Conservation (phyloP, 2,888 invertebrate genomes). For the Melieria picta region DNA sequence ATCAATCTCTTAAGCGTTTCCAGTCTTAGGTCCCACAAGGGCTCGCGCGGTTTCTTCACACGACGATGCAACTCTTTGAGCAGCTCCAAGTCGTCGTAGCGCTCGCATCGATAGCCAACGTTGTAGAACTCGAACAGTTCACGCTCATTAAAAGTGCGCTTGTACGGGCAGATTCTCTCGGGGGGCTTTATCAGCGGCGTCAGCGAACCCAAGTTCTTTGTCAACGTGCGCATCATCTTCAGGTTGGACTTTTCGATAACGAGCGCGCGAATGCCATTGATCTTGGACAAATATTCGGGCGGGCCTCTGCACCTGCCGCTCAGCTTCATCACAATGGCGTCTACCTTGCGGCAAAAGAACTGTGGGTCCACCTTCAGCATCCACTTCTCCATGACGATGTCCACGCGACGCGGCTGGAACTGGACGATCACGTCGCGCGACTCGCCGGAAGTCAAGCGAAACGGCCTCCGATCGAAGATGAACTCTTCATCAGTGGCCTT, state of each 20-base stretch:
- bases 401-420: slow-evolving; percentile 49
- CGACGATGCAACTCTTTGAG: slow-evolving; percentile 46
- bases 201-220: slow-evolving; percentile 39
- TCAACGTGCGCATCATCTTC: slow-evolving; percentile 37
- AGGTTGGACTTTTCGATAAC: slow-evolving; percentile 47
- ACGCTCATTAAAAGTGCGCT: slow-evolving; percentile 51
- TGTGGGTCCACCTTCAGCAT: slow-evolving; percentile 48
- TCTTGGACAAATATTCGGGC: slow-evolving; percentile 42
- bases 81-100: slow-evolving; percentile 54
- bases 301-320: slow-evolving; percentile 48
- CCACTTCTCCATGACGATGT: slow-evolving; percentile 43
- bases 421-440: slow-evolving; percentile 39
- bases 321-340: slow-evolving; percentile 40
- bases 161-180: slow-evolving; percentile 50
- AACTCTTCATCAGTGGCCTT: slow-evolving; percentile 44
- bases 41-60: slow-evolving; percentile 49
- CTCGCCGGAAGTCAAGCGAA: slow-evolving; percentile 51
- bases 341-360: slow-evolving; percentile 41
- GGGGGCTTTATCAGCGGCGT: slow-evolving; percentile 40
- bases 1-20: slow-evolving; percentile 46
- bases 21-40: slow-evolving; percentile 51
- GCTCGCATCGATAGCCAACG: slow-evolving; percentile 50
- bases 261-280: slow-evolving; percentile 30
- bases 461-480: slow-evolving; percentile 41
- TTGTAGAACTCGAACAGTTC: slow-evolving; percentile 54